Evolutionary conservation across 2,888 invertebrate genomes (phyloP), one percentile per base, ranked within the genome.

Genomic region (Amphipyra berbera): DNA sequence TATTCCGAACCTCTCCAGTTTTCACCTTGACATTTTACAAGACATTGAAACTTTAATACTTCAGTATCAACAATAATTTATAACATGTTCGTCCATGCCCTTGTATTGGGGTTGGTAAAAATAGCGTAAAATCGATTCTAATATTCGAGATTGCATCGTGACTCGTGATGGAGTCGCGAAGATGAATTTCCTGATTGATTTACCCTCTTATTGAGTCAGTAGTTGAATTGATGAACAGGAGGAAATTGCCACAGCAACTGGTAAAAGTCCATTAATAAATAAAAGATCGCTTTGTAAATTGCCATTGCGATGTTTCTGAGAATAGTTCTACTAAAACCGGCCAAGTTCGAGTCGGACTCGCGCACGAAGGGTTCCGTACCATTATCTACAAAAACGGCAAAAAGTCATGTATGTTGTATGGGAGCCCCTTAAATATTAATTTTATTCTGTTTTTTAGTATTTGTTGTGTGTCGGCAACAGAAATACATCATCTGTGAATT

Each of bases 131-230:
- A 73, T 73, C 74, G 61, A 61, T 61, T 50, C 37, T 48, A n/a
- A 60, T 65, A 67, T 62, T 56, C 58, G 66, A 54, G 63, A 71
- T 61, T 61, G 75, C 66, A 72, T 49, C 55, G 48, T 42, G 33
- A 40, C 8, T 13, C 30, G 33, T 14, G 33, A 47, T 6, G 6
- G 14, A 46, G 58, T 21, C 40, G n/a, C 47, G 50, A 45, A 55
- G 44, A 55, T 64, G 56, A 73, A 75, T 68, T 76, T 68, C 69
- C 76, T 69, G 61, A 61, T 69, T 56, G 54, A 64, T 62, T 65
- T 62, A 61, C 37, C 52, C 44, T 55, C 33, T 40, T 45, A 71
- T 52, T 44, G 45, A 62, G 38, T 44, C 49, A 60, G 6, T 14
- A 40, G 40, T 7, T 47, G 64, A 58, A 40, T 71, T 42, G 41